Evolutionary conservation across 2,113 vertebrate species (phyloP), one percentile per base, ranked within the genome.

Genomic region (Platysteira castanea): DNA sequence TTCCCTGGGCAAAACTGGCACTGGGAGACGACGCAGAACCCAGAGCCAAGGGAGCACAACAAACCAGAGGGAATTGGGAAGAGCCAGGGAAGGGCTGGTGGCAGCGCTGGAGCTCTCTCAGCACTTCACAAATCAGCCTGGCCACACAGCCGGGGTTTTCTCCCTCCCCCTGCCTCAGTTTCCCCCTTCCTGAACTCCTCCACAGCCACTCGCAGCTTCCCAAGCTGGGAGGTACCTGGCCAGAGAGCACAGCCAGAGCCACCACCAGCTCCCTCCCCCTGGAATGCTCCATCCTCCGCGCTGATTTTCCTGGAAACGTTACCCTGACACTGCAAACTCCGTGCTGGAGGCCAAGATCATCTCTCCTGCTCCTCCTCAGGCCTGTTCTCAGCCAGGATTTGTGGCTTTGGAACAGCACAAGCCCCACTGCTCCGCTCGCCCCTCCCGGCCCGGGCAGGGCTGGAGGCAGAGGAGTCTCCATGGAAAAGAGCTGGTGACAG

Each of bases 111-210:
- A 41, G 49, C 8, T n/a, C 39, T 11, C 75, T 11, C 60, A 39
- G 75, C n/a, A 15, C 54, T 42, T 46, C 83, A 1, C 68, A 33
- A 39, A 21, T 19, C 77, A 74, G 87, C 70, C 71, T 20, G 64
- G 7, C 39, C 26, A 20, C 2, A 3, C n/a, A 1, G 1, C 0
- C 2, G 2, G n/a, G 6, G 35, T 46, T 27, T 17, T 9, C 71
- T 7, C 82, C 8, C 5, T 8, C 41, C 68, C 73, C 87, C 74
- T 94, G 92, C 93, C 95, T 93, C 95, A 84, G 81, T 95, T 96
- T 95, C 64, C 91, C 87, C 71, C 59, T 35, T 3, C 9, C 15
- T 3, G 1, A 23, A 41, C 68, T 42, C 4, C 77, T 63, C 23
- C 74, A 21, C 33, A 13, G 31, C 3, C 21, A 3, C 52, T 1